Percentiles rank a stretch among this genome's conserved stretches.
These are phyloP conservation scores for Helicorthomorpha holstii DNA, from an alignment of 1,140 invertebrate genomes.

Conservation along the genomic window DNA sequence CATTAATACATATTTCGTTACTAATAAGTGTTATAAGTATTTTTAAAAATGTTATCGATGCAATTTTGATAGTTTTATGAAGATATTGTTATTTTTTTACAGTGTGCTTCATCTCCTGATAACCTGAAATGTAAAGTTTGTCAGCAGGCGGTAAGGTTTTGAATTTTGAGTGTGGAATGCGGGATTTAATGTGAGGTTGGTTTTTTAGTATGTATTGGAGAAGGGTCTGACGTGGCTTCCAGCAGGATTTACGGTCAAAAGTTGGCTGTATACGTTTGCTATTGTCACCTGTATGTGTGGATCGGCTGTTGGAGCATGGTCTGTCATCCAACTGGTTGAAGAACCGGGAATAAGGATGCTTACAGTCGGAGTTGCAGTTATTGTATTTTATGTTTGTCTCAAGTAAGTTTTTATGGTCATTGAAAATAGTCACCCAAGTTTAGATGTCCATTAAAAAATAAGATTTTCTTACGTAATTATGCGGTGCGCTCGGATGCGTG, in stretches of 20 bases:
- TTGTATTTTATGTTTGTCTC: conserved; percentile 66
- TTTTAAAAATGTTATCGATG: too few relatives aligned
- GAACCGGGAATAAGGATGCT: conserved; percentile 57
- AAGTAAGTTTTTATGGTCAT: conserved; percentile 34
- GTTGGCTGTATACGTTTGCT: conserved; percentile 55
- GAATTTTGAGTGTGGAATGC: too few relatives aligned
- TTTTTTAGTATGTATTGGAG: conserved; percentile 41
- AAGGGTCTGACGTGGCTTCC: conserved; percentile 40
- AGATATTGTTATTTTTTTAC: background rate
- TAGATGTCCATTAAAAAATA: background rate
- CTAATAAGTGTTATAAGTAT: too few relatives aligned
- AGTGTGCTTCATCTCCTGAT: background rate
- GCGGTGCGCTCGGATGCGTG: too few relatives aligned
- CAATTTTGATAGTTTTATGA: background rate
- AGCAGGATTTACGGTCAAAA: conserved; percentile 43
- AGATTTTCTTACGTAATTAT: too few relatives aligned
- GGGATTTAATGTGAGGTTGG: conserved; percentile 26
- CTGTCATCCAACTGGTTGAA: conserved; percentile 57
- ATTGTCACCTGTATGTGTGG: conserved; percentile 50
- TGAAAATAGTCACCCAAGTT: background rate
- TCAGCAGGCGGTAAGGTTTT: too few relatives aligned
- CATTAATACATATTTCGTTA: too few relatives aligned
- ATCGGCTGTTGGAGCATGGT: conserved; percentile 58
- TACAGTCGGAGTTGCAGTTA: conserved; percentile 55
- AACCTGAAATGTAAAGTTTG: background rate